Evolutionary conservation across 2,888 invertebrate species (phyloP), one percentile per base, ranked within the genome.

Genomic region (Scaptomyza tumidula): DNA sequence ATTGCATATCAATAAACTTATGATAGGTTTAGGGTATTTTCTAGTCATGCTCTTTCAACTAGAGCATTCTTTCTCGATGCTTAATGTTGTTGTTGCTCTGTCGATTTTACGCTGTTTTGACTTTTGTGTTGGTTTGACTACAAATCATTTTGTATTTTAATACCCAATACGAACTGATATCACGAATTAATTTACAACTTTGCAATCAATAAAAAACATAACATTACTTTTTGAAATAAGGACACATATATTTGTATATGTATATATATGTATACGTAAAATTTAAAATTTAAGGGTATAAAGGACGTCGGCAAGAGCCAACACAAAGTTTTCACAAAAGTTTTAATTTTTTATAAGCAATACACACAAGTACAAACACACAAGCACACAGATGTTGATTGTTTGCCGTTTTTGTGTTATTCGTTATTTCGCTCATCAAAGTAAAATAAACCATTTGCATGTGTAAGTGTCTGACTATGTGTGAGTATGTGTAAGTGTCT

Each of bases 311-410:
- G 9, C 35, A 13, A 60, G 13, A 7, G 29, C 13, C 9, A 55
- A 37, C 1, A 31, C 37, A 46, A 50, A 14, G 11, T 60, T 55
- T 35, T 54, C 13, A 44, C 19, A 49, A 55, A 39, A 49, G 73
- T 64, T 82, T 82, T 53, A 82, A 76, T 78, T 76, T 75, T 86
- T 70, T 80, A 86, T 80, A 68, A 71, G 73, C 80, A 75, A 77
- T 52, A 58, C 63, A 66, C 41, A 24, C 5, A 24, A 2, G 24
- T 24, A 66, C 44, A 54, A 53, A 37, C 14, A 19, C n/a, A 35
- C n/a, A 31, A 14, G n/a, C 6, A 14, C 14, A 59, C 46, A 24
- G 14, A 35, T 46, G 24, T 50, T 45, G 35, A 39, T 45, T 64
- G 49, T 43, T 48, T 50, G 55, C 35, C 49, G 58, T 63, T 66